Conservation (phyloP, 35 echinoderm and acorn worm species). For the Apostichopus parvimensis region DNA sequence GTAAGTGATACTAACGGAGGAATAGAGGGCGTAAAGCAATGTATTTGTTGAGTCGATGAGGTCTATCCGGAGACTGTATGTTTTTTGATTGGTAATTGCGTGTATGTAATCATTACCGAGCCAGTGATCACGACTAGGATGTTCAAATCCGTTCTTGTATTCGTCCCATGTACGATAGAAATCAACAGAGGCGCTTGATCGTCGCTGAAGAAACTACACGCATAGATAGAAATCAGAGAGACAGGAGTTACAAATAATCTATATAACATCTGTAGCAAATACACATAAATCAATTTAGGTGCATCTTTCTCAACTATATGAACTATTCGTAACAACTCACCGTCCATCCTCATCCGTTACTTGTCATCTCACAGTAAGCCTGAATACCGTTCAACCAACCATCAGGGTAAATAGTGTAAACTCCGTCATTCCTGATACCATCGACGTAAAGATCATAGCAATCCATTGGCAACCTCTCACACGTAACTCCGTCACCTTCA, state of each 20-base stretch:
- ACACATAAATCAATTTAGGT: too few relatives aligned
- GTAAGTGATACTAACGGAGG: background rate
- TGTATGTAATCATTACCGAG: too few relatives aligned
- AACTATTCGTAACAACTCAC: background rate
- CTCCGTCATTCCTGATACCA: background rate
- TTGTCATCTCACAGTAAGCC: background rate
- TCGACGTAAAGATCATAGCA: background rate
- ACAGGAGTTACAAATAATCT: too few relatives aligned
- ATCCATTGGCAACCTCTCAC: background rate
- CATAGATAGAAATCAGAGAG: too few relatives aligned
- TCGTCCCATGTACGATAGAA: background rate
- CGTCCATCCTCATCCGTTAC: background rate
- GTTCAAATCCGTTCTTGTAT: background rate
- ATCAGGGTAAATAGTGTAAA: constrained; percentile 4
- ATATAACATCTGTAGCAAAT: too few relatives aligned
- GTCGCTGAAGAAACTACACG: background rate
- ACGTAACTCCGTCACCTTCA: constrained; percentile 54
- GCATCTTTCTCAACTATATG: too few relatives aligned
- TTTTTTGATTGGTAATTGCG: too few relatives aligned
- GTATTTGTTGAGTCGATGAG: background rate
- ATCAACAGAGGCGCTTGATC: background rate
- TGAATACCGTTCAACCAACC: background rate
- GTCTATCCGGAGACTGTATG: background rate
- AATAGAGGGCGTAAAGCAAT: background rate
- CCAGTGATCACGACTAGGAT: background rate